These are phyloP conservation scores for Cotesia congregata DNA, from an alignment of 2,888 invertebrate genomes.

Conservation along the genomic window DNA sequence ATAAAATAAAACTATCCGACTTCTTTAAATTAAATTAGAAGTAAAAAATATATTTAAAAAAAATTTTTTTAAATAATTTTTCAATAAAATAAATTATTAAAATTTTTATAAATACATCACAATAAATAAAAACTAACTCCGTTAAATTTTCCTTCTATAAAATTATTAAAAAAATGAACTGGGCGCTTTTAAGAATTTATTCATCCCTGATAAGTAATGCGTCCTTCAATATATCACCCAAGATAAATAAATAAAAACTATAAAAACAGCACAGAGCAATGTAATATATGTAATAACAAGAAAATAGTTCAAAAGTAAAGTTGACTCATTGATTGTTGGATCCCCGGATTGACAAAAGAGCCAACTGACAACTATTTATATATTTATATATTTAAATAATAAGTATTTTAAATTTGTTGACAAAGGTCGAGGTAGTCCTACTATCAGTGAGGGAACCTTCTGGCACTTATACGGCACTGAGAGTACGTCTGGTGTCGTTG, in stretches of 20 bases:
- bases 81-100: no score
- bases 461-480: slow-evolving; percentile 18
- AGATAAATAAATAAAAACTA: background rate
- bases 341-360: background rate
- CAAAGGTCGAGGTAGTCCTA: slow-evolving; percentile 25
- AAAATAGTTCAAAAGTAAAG: background rate
- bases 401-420: slow-evolving; percentile 21
- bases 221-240: background rate
- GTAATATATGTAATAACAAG: background rate
- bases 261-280: background rate
- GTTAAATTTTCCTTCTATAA: no score
- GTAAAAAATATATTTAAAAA: no score
- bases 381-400: background rate
- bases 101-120: no score
- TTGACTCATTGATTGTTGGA: background rate
- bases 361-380: background rate
- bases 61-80: no score
- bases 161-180: background rate
- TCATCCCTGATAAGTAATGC: background rate
- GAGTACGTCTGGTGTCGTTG: slow-evolving; percentile 27
- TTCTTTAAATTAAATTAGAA: no score
- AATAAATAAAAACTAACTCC: no score
- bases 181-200: background rate
- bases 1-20: no score
- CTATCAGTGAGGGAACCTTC: background rate